Percentiles rank a stretch among this genome's conserved stretches.
These are phyloP conservation scores for Bagarius yarrelli DNA, from an alignment of 2,113 vertebrate species.

Conservation along the genomic window DNA sequence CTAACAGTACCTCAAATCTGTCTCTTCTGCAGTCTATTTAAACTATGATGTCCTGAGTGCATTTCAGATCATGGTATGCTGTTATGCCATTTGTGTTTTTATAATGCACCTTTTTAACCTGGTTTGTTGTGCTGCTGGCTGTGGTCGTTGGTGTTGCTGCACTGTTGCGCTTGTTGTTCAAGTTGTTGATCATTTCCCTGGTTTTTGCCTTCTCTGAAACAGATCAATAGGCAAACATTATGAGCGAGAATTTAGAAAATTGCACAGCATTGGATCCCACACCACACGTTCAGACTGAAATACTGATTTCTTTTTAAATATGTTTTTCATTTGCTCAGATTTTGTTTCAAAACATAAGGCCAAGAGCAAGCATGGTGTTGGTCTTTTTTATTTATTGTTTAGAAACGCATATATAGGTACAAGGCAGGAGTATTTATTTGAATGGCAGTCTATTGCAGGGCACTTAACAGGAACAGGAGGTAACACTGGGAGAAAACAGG, in stretches of 20 bases:
- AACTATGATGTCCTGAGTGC: background rate
- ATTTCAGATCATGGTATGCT: background rate
- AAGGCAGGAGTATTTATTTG: background rate
- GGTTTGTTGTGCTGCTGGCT: conserved; percentile 55
- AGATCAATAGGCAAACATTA: background rate
- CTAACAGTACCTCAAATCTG: background rate
- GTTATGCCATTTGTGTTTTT: background rate
- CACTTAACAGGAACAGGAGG: background rate
- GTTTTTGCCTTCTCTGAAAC: conserved; percentile 78
- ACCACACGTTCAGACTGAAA: background rate
- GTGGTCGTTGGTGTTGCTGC: conserved; percentile 64
- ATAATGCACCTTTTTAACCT: conserved; percentile 68
- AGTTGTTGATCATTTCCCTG: conserved; percentile 79
- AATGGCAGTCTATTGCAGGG: background rate
- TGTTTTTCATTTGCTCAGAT: background rate
- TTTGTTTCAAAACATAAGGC: background rate
- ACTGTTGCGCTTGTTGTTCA: conserved; percentile 78
- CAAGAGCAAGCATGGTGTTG: background rate
- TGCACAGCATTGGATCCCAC: background rate
- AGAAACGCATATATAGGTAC: background rate
- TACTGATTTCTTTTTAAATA: background rate
- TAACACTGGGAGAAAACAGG: background rate
- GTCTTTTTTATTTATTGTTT: no score
- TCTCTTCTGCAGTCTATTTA: background rate
- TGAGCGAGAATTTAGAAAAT: background rate